Conservation (phyloP, 2,797 vertebrate species). For the Rhynchonycteris naso region DNA sequence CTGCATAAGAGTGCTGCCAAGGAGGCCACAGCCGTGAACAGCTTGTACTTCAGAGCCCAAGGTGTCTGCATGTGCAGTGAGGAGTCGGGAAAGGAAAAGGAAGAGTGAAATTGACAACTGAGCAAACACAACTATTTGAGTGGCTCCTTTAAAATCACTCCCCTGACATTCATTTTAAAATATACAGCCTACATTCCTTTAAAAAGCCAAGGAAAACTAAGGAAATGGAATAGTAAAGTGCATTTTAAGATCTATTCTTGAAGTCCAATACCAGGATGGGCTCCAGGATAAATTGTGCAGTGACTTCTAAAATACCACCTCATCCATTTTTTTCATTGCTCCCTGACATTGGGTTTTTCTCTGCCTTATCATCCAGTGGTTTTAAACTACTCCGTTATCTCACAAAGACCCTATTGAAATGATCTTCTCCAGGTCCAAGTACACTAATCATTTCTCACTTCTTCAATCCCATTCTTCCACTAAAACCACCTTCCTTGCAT, state of each 20-base stretch:
- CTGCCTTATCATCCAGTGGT: background rate
- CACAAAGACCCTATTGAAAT: background rate
- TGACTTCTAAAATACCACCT: background rate
- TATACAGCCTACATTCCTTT: constrained; percentile 17
- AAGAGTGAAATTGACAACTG: background rate
- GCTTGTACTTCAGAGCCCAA: background rate
- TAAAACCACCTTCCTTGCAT: background rate
- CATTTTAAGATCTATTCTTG: constrained; percentile 26
- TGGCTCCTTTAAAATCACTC: constrained; percentile 30
- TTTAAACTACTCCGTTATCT: background rate
- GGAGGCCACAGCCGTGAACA: background rate
- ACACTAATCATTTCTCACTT: background rate
- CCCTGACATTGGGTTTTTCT: background rate
- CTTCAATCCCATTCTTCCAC: background rate
- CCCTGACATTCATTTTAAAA: constrained; percentile 46
- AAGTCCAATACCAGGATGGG: background rate
- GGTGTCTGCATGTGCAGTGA: background rate
- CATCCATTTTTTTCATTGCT: background rate
- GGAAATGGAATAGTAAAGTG: background rate
- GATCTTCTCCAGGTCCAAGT: background rate
- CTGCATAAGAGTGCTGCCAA: background rate
- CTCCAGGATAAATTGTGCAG: background rate
- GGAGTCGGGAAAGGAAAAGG: background rate
- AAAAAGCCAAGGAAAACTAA: constrained; percentile 54
- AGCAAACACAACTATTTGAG: constrained; percentile 23